Evolutionary conservation across 2,888 invertebrate genomes (phyloP), one percentile per base, ranked within the genome.

Genomic region (Latrodectus elegans): DNA sequence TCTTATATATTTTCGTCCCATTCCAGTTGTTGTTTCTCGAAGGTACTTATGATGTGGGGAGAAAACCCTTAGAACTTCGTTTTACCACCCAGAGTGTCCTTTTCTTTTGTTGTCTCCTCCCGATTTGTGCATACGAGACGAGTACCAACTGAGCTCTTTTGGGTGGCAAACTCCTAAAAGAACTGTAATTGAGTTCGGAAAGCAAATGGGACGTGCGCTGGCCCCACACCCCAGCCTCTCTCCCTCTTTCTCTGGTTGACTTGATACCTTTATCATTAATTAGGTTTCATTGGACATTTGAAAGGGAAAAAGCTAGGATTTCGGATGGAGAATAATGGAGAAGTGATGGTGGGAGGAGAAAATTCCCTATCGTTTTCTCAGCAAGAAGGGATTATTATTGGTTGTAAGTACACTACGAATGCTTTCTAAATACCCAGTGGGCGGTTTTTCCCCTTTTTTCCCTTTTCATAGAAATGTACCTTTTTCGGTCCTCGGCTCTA

Each of bases 181-280:
- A 12, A 11, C n/a, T 6, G 82, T 84, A 85, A 87, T 87, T 81
- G 86, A 81, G 86, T 87, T 75, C 77, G 17, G 38, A 60, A 53
- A 73, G 81, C 81, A 80, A 79, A 80, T 80, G 60, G 73, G 71
- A 75, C 55, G 15, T 12, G 22, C 74, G n/a, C 53, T 52, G 38
- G 38, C 38, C 38, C 38, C 38, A 38, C 38, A 38, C 38, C 38
- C 1, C 38, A 38, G 6, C 38, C 38, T 75, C 70, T 26, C 60
- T 26, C 26, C 26, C 75, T 26, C 14, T 38, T 38, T 70, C 67
- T 74, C 53, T 81, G 86, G 86, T 81, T 87, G 86, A 87, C 81
- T 87, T 87, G 86, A 80, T 87, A 87, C 86, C 86, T 87, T 87
- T 87, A 67, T 87, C 86, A 87, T 87, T 81, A 87, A 87, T 87